A percentile compares a stretch with the other conserved stretches of the same genome.
Conservation (phyloP, 2,888 invertebrate genomes). For the Pycnomerus fuliginosus region DNA sequence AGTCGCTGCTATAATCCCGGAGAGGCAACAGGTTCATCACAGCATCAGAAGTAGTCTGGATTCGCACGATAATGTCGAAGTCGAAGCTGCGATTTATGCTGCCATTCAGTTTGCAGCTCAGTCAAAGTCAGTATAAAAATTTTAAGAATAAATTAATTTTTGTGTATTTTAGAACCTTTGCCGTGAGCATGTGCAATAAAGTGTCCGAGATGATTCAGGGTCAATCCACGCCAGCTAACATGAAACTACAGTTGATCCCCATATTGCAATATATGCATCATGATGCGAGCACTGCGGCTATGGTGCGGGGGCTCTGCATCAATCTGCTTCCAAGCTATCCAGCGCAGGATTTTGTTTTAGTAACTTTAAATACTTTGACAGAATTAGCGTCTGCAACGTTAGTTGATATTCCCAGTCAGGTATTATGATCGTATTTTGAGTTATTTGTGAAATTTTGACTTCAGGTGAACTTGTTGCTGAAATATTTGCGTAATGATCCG, state of each 20-base stretch:
- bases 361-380: slow-evolving; percentile 83
- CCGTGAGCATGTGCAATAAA: slow-evolving; percentile 92
- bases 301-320: slow-evolving; percentile 74
- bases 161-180: slow-evolving; percentile 73
- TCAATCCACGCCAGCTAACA: slow-evolving; percentile 86
- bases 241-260: slow-evolving; percentile 87
- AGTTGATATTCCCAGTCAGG: slow-evolving; percentile 88
- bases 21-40: slow-evolving; percentile 93
- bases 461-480: slow-evolving; percentile 61
- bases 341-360: slow-evolving; percentile 75
- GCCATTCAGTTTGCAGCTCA: slow-evolving; percentile 93
- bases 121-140: slow-evolving; percentile 65
- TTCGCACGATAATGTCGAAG: slow-evolving; percentile 93
- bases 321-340: slow-evolving; percentile 76
- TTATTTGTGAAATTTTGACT: slow-evolving; percentile 3
- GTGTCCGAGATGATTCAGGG: slow-evolving; percentile 94
- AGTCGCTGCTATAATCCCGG: slow-evolving; percentile 89
- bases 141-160: slow-evolving; percentile 1
- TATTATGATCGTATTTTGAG: slow-evolving; percentile 40
- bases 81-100: slow-evolving; percentile 94
- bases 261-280: slow-evolving; percentile 94
- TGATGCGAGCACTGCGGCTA: slow-evolving; percentile 59
- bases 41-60: slow-evolving; percentile 88
- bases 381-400: slow-evolving; percentile 85
- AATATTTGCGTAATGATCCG: slow-evolving; percentile 68